Evolutionary conservation across 2,113 vertebrate genomes (phyloP).

Genomic region (Crypturellus undulatus): DNA sequence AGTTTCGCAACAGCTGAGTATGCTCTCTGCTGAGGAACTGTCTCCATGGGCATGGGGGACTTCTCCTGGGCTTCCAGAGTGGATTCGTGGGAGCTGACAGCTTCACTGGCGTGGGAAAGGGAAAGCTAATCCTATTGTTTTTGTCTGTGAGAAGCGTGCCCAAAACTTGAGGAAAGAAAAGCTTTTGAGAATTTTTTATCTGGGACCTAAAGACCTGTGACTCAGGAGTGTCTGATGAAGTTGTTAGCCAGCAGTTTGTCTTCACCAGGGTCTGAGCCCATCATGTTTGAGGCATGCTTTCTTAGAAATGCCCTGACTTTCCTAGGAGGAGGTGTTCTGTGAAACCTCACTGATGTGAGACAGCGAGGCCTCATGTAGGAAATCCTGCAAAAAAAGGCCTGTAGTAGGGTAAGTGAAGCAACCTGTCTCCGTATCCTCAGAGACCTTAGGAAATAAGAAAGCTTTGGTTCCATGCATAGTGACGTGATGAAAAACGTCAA

Average conservation of each 20-base stretch:
- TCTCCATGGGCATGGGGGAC: not conserved
- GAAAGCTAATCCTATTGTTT: rapidly evolving
- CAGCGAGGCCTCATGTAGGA: not conserved
- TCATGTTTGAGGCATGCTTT: not conserved
- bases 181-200: not conserved
- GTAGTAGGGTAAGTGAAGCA: not conserved
- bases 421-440: not conserved
- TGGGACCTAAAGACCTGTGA: not conserved
- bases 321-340: not conserved
- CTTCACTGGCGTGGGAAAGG: rapidly evolving
- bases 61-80: not conserved
- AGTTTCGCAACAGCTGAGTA: rapidly evolving
- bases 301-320: not conserved
- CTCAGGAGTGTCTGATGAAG: rapidly evolving
- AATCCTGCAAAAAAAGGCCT: not conserved
- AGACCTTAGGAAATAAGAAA: not conserved
- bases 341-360: not conserved
- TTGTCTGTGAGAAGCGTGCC: rapidly evolving
- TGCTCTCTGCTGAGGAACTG: not conserved
- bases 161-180: not conserved
- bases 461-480: not conserved
- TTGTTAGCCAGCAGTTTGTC: not conserved
- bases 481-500: rapidly evolving
- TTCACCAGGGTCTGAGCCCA: not conserved
- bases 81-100: not conserved